These are phyloP conservation scores for Nineta flava DNA, from an alignment of 2,888 invertebrate genomes.

Conservation along the genomic window DNA sequence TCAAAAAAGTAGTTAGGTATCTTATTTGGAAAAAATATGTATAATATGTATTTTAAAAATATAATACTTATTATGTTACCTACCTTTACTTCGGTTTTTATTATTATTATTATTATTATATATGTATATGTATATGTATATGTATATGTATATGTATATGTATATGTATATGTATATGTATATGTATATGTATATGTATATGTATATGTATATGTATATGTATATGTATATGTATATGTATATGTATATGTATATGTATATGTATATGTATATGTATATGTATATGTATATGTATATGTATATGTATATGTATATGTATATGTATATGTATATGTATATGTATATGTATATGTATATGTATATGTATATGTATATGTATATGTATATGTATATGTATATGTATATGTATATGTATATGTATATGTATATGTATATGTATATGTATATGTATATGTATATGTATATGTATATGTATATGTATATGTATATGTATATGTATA, in stretches of 20 bases:
- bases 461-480: background rate
- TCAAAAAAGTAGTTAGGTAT: no score
- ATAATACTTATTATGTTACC: no score
- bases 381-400: background rate
- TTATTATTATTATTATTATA: no score
- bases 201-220: slow-evolving; percentile 6
- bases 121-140: slow-evolving; percentile 5
- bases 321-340: slow-evolving; percentile 8
- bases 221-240: slow-evolving; percentile 8
- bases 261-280: slow-evolving; percentile 5
- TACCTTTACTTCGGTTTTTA: no score
- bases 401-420: background rate
- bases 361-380: background rate
- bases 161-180: slow-evolving; percentile 5
- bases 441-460: slow-evolving; percentile 1
- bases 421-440: slow-evolving; percentile 1
- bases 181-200: slow-evolving; percentile 4
- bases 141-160: background rate
- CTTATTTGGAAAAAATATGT: no score
- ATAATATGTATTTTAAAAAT: no score
- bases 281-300: background rate
- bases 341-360: slow-evolving; percentile 4
- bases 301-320: slow-evolving; percentile 2
- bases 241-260: slow-evolving; percentile 9
- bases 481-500: slow-evolving; percentile 4